Evolutionary conservation across 2,113 vertebrate genomes (phyloP), one percentile per base, ranked within the genome.

Genomic region (Mormyrus lacerda): DNA sequence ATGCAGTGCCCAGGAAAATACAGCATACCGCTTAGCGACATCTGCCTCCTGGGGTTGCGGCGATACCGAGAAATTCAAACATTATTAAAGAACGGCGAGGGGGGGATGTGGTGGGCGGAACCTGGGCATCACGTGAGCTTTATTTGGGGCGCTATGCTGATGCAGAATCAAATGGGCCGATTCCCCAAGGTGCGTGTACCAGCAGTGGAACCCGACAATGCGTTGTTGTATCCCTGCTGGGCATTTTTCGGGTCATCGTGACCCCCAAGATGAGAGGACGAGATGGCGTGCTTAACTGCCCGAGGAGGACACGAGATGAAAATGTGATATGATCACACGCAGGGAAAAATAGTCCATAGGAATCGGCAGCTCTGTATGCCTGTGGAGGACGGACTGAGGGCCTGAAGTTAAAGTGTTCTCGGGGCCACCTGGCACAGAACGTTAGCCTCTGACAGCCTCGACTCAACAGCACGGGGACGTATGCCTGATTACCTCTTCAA

Each of bases 401-500:
- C 31, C 27, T 17, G 45, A 58, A 44, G 35, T 44, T 27, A 53
- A 55, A 42, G 50, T 76, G 31, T 35, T n/a, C 69, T 39, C 1
- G 6, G 65, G 48, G 3, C 55, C 44, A 24, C n/a, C 27, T 35
- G 44, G 44, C n/a, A 44, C 6, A 27, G 65, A 50, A 35, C 2
- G 65, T 3, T 10, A 53, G 45, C 15, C 85, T 73, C 42, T 88
- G 69, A 45, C 35, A 5, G 73, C 35, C 17, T 55, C 73, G 39
- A 31, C 24, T 45, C 39, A 61, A 45, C 42, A 35, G 85, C 50
- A 42, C 17, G 61, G 65, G 45, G 61, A 69, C 89, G 21, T 11
- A 79, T 61, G 86, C 69, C 87, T 88, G 50, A 90, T 88, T 82
- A 83, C 48, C 58, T 61, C 89, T 79, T 90, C 85, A 90, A 90